Evolutionary conservation across 2,113 vertebrate species (phyloP).

Genomic region (Malurus cyaneus): DNA sequence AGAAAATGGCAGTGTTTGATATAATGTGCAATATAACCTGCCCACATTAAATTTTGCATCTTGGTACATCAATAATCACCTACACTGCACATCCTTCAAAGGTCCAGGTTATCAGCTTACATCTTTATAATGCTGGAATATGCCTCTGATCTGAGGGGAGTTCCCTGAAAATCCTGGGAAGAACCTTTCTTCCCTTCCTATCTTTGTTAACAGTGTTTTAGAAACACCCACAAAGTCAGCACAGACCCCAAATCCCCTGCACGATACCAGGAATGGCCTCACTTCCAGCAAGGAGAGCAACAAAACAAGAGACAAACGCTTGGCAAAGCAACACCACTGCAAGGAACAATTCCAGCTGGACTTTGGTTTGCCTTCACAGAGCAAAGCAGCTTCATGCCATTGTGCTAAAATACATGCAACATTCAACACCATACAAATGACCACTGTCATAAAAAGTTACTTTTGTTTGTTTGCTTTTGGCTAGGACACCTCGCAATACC

Average conservation of each 20-base stretch:
- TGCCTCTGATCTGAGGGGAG: background rate
- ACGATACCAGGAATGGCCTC: background rate
- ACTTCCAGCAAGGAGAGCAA: background rate
- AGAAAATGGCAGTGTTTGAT: background rate
- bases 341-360: background rate
- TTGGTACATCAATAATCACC: background rate
- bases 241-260: background rate
- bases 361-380: background rate
- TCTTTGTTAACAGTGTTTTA: background rate
- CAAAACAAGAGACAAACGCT: background rate
- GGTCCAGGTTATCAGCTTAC: background rate
- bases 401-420: slow-evolving; percentile 1
- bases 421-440: background rate
- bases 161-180: background rate
- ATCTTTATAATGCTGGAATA: background rate
- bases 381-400: slow-evolving; percentile 31
- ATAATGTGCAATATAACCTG: background rate
- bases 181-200: background rate
- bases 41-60: background rate
- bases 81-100: background rate
- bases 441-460: background rate
- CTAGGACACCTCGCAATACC: background rate
- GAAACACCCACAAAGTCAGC: background rate
- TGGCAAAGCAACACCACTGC: background rate
- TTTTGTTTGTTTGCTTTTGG: background rate